Evolutionary conservation across 2,888 invertebrate species (phyloP).

Genomic region (Eretmocerus hayati): DNA sequence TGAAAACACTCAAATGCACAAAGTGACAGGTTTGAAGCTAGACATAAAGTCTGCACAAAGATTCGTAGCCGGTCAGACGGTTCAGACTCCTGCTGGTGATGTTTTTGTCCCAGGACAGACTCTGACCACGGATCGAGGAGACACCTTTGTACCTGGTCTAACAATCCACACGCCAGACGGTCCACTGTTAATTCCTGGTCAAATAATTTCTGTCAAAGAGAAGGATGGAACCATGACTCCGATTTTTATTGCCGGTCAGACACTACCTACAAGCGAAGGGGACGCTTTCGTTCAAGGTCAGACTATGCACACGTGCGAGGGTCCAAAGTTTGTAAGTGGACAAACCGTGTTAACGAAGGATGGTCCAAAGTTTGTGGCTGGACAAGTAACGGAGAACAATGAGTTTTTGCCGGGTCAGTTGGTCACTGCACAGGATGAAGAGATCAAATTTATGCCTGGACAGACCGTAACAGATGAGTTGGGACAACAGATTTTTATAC

Average conservation of each 20-base stretch:
- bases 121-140: slow-evolving; percentile 60
- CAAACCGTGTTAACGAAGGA: slow-evolving; percentile 57
- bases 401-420: slow-evolving; percentile 59
- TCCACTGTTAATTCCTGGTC: slow-evolving; percentile 66
- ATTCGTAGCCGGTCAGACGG: slow-evolving; percentile 65
- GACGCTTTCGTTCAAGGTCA: slow-evolving; percentile 57
- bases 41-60: slow-evolving; percentile 62
- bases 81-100: slow-evolving; percentile 63
- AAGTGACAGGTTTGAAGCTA: slow-evolving; percentile 58
- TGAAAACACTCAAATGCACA: slow-evolving; percentile 54
- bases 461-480: slow-evolving; percentile 56
- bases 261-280: slow-evolving; percentile 54
- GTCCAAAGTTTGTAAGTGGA: slow-evolving; percentile 58
- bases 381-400: slow-evolving; percentile 50
- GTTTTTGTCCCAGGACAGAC: slow-evolving; percentile 72
- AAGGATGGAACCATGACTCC: slow-evolving; percentile 50
- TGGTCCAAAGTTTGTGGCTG: slow-evolving; percentile 58
- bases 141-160: slow-evolving; percentile 66
- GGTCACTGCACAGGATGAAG: slow-evolving; percentile 53
- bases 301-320: slow-evolving; percentile 56
- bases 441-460: slow-evolving; percentile 48
- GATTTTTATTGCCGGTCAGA: slow-evolving; percentile 65
- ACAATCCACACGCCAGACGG: slow-evolving; percentile 63
- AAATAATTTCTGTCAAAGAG: slow-evolving; percentile 52
- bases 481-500: slow-evolving; percentile 56